Conservation (phyloP, 2,888 invertebrate genomes). For the Thereva nobilitata region DNA sequence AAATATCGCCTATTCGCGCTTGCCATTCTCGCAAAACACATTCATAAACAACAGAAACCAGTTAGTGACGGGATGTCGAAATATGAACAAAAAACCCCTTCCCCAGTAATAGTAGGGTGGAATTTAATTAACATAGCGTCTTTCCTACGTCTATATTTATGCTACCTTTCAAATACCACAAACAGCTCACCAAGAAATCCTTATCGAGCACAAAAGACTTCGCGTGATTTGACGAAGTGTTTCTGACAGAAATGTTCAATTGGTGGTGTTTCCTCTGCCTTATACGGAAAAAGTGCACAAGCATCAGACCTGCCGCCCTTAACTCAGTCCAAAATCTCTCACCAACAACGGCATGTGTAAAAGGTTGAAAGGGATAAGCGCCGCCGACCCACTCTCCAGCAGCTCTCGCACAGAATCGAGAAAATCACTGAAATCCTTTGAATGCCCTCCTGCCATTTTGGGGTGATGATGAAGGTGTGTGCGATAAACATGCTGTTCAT, state of each 20-base stretch:
- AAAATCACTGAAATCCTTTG: not conserved
- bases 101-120: not conserved
- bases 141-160: not conserved
- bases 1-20: too few species aligned
- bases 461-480: slow-evolving; percentile 4
- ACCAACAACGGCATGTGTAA: slow-evolving; percentile 11
- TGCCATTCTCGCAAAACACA: too few species aligned
- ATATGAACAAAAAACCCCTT: not conserved
- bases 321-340: slow-evolving; percentile 19
- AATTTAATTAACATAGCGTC: slow-evolving; percentile 30
- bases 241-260: slow-evolving; percentile 33
- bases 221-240: slow-evolving; percentile 22
- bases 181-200: slow-evolving; percentile 3
- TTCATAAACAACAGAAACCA: too few species aligned
- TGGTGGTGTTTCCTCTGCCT: slow-evolving; percentile 3
- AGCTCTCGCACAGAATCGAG: not conserved
- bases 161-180: slow-evolving; percentile 10
- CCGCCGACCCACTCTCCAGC: slow-evolving; percentile 1
- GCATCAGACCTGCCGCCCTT: slow-evolving; percentile 15
- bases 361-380: slow-evolving; percentile 30
- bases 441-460: slow-evolving; percentile 9
- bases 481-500: slow-evolving; percentile 29
- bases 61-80: not conserved
- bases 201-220: slow-evolving; percentile 6
- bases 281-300: slow-evolving; percentile 22